A percentile compares a stretch with the other conserved stretches of the same genome.
phyloP scores from a whole-genome alignment of 2,888 invertebrate species.

The Bellardia bayeri region DNA sequence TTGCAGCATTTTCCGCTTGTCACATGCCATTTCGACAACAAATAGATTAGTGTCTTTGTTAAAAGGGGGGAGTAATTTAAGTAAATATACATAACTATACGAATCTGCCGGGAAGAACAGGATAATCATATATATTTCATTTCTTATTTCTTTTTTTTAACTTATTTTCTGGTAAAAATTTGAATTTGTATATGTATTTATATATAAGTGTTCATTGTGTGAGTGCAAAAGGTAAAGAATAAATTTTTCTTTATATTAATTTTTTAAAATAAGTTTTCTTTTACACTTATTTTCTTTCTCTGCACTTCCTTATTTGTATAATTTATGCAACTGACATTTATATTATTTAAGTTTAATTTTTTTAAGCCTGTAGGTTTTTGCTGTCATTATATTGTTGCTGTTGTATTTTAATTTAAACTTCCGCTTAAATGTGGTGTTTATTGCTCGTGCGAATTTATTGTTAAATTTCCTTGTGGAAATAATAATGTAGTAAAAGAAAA shows the following conservation, averaged over 20 bases:
- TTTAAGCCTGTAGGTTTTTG: constrained; percentile 1
- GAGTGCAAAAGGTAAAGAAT: not conserved
- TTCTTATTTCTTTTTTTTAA: not conserved
- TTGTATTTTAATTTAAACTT: constrained; percentile 32
- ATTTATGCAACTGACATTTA: constrained; percentile 57
- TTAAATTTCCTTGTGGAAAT: constrained; percentile 6
- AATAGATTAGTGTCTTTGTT: constrained; percentile 38
- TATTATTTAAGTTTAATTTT: constrained; percentile 33
- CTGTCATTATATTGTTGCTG: not conserved
- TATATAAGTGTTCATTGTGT: too few relatives aligned
- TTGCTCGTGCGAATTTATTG: constrained; percentile 5
- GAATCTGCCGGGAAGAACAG: not conserved
- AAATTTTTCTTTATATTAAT: too few relatives aligned
- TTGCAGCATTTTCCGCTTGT: constrained; percentile 64
- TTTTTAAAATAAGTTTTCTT: not conserved
- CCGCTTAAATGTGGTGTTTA: constrained; percentile 3
- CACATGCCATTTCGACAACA: constrained; percentile 50
- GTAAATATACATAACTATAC: not conserved
- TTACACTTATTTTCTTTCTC: not conserved
- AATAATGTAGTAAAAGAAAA: constrained; percentile 12
- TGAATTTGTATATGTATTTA: not conserved
- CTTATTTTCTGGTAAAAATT: not conserved
- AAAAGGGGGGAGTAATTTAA: not conserved
- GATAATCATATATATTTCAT: not conserved
- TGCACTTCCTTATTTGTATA: not conserved